Evolutionary conservation across 2,113 vertebrate genomes (phyloP).

Genomic region (Alosa alosa): DNA sequence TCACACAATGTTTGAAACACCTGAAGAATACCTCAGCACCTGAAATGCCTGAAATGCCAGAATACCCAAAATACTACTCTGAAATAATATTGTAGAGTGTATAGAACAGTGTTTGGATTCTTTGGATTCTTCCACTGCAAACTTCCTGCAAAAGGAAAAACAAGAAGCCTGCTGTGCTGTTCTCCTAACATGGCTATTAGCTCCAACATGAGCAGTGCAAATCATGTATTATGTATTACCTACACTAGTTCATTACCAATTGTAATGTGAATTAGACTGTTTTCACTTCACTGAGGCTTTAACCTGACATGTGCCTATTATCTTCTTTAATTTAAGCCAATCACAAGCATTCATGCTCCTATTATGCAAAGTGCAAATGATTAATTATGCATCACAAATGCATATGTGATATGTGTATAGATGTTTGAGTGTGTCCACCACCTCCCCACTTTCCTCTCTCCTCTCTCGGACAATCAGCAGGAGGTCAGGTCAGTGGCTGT

Average conservation of each 20-base stretch:
- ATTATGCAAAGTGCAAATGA: neutral
- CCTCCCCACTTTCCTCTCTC: neutral
- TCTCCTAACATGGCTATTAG: neutral
- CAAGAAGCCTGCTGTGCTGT: neutral
- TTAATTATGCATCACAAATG: neutral
- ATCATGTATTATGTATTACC: neutral
- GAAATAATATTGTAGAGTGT: too few relatives aligned
- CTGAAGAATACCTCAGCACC: too few relatives aligned
- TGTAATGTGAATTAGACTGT: neutral
- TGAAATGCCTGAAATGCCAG: too few relatives aligned
- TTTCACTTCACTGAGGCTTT: neutral
- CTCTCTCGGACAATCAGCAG: constrained; percentile 29
- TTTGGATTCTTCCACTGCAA: too few relatives aligned
- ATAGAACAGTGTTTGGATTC: too few relatives aligned
- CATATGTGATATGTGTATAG: neutral
- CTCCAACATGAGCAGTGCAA: neutral
- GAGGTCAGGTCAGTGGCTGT: constrained; percentile 51
- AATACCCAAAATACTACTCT: too few relatives aligned
- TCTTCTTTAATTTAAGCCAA: neutral
- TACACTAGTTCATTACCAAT: neutral
- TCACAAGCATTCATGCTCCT: neutral
- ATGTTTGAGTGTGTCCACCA: neutral
- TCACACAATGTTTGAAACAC: too few relatives aligned
- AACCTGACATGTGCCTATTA: neutral
- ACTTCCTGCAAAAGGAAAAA: neutral